Percentiles rank a stretch among this genome's conserved stretches.
These are phyloP conservation scores for Gymnorhina tibicen DNA, from an alignment of 2,113 vertebrate species.

Conservation along the genomic window DNA sequence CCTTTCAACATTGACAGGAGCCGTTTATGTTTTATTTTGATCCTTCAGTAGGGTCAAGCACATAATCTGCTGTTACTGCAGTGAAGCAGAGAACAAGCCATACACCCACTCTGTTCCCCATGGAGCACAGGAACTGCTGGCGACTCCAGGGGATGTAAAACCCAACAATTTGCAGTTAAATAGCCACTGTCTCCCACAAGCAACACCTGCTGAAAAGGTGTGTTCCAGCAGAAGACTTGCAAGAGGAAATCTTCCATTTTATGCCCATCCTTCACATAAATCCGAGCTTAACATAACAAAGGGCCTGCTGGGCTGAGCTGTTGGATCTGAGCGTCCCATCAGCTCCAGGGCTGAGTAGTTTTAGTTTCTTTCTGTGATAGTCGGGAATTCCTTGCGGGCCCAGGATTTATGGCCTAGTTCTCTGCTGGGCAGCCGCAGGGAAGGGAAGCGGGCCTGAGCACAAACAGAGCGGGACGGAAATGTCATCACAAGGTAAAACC, in stretches of 20 bases:
- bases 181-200: background rate
- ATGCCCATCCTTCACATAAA: background rate
- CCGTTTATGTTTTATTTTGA: slow-evolving; percentile 2
- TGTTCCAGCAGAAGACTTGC: background rate
- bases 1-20: background rate
- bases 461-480: background rate
- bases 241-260: slow-evolving; percentile 14
- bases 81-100: background rate
- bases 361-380: background rate
- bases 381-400: background rate
- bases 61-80: background rate
- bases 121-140: background rate
- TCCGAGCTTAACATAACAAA: slow-evolving; percentile 23
- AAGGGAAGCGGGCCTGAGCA: background rate
- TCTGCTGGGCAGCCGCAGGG: background rate
- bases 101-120: background rate
- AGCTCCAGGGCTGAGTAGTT: background rate
- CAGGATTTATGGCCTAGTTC: background rate
- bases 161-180: slow-evolving; percentile 12
- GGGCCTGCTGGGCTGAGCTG: slow-evolving; percentile 6
- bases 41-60: background rate
- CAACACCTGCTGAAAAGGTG: background rate
- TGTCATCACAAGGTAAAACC: background rate
- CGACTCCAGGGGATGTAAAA: background rate
- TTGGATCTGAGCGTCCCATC: background rate